These are phyloP conservation scores for Mechanitis mazaeus DNA, from an alignment of 2,888 invertebrate species.

Conservation along the genomic window DNA sequence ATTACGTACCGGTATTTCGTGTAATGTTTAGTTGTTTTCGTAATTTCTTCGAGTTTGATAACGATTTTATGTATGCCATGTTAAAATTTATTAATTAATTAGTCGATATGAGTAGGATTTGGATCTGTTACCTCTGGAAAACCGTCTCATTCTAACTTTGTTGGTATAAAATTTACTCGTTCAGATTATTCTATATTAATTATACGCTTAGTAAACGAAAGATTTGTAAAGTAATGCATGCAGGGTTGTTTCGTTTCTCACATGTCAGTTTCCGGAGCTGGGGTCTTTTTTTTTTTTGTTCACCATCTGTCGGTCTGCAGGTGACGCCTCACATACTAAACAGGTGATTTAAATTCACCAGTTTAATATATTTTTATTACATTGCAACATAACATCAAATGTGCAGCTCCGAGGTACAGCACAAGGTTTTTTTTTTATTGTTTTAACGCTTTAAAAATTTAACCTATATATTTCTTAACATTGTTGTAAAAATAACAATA, in stretches of 20 bases:
- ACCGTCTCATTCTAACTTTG: too few species aligned
- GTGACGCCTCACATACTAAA: conserved; percentile 68
- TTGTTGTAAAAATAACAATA: too few species aligned
- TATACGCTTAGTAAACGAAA: neutral
- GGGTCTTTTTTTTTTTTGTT: conserved; percentile 54
- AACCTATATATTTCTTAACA: too few species aligned
- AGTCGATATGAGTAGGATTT: too few species aligned
- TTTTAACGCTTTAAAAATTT: too few species aligned
- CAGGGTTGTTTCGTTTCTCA: conserved; percentile 31
- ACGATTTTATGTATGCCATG: too few species aligned
- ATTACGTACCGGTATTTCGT: conserved; percentile 19
- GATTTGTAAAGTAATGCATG: conserved; percentile 12
- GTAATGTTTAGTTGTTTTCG: conserved; percentile 14
- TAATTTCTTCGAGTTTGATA: neutral
- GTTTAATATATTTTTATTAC: conserved; percentile 20
- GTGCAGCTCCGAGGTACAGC: too few species aligned
- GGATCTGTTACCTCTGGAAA: too few species aligned
- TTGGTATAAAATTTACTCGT: too few species aligned
- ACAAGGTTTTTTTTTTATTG: too few species aligned
- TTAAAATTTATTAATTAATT: too few species aligned
- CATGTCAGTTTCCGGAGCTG: conserved; percentile 39
- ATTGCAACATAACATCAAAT: conserved; percentile 8
- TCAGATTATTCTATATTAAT: neutral
- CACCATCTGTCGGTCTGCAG: conserved; percentile 67
- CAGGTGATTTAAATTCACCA: conserved; percentile 69